Evolutionary conservation across 2,113 vertebrate species (phyloP).

Genomic region (Actenoides lindsayi): DNA sequence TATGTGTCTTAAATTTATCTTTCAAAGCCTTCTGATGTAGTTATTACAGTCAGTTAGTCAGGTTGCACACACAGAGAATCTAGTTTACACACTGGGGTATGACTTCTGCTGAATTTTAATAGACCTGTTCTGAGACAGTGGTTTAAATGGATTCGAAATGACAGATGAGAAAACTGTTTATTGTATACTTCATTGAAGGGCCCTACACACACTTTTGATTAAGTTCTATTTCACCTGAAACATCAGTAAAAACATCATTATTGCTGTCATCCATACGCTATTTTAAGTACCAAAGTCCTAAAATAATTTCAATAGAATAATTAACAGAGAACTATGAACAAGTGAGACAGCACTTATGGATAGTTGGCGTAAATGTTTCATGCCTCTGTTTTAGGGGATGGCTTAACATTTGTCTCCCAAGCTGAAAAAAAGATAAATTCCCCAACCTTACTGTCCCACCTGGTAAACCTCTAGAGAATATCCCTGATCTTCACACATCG

Average conservation of each 20-base stretch:
- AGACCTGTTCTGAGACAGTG: not conserved
- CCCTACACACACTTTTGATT: not conserved
- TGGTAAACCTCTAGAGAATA: not conserved
- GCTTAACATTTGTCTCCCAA: not conserved
- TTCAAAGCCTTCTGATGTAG: not conserved
- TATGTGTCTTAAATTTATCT: not conserved
- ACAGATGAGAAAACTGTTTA: not conserved
- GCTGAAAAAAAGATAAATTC: not conserved
- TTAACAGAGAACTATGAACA: not conserved
- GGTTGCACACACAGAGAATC: not conserved
- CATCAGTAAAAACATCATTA: not conserved
- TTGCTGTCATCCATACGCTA: not conserved
- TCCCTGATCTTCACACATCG: not conserved
- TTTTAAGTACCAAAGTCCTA: not conserved
- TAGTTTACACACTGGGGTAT: not conserved
- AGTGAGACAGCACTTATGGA: not conserved
- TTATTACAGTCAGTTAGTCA: not conserved
- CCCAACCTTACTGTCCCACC: not conserved
- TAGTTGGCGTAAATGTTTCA: not conserved
- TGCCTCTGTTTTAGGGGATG: not conserved
- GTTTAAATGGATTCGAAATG: not conserved
- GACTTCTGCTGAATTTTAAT: conserved; percentile 10
- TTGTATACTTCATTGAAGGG: not conserved
- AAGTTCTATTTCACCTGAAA: not conserved
- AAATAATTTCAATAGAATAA: not conserved